Base-by-base conservation (phyloP, 2,113 vertebrate genomes). In the Syngnathus floridae region DNA sequence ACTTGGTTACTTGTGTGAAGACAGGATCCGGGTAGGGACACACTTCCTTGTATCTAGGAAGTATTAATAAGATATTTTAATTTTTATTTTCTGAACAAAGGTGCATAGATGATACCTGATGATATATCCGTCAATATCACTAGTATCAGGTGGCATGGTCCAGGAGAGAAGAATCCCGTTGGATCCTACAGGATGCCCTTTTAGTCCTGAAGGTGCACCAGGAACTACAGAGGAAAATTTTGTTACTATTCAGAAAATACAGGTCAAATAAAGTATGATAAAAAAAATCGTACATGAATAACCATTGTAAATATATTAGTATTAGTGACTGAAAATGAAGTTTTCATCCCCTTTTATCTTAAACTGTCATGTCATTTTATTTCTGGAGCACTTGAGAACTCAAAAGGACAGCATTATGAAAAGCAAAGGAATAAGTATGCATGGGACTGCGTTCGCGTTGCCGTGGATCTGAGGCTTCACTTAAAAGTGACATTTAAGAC, bases 91-190 rank as follows among this genome's bases (percentile, higher is more conserved):
- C 5, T 43, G 36, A 21, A 43, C 19, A 16, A 21, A n/a, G 9
- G 13, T 19, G 43, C 40, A 63, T 43, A 55, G 4, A 76, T 21
- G 14, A 51, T 75, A 89, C 88, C 94, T 94, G 77, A 98, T 92
- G 69, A 91, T 51, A 35, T 97, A 98, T 40, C 87, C 93, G 3
- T 91, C 48, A 72, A 96, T 91, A 38, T 70, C 61, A 63, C 85
- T 91, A 31, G 85, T 80, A 76, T 91, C 86, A 41, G 78, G 43
- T 7, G 93, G 91, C 2, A 89, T 89, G 31, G 82, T 89, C 97
- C 97, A 99, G 13, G 94, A 93, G 0, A 99, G 88, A 43, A 98
- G 88, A 82, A 99, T 96, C 48, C 94, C 97, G 74, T 93, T 97
- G 81, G 95, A 97, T 17, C 95, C 97, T 5, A 96, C 94, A 73